Conservation (phyloP, 2,888 invertebrate genomes). For the Watsonalla binaria region DNA sequence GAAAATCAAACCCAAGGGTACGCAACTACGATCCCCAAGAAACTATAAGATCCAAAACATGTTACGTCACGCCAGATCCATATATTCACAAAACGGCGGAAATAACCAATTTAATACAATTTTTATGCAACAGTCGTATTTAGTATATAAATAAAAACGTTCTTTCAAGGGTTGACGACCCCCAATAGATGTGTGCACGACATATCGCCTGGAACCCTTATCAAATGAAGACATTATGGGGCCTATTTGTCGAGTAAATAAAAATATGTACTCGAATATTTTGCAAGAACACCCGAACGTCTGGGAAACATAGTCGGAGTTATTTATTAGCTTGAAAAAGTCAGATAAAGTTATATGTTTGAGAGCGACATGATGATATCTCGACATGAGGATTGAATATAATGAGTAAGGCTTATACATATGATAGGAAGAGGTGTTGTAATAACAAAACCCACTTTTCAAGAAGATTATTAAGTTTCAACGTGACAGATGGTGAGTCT, state of each 20-base stretch:
- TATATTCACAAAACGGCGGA: not conserved
- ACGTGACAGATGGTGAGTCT: too few relatives aligned
- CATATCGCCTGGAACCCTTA: constrained; percentile 53
- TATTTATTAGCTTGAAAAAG: too few relatives aligned
- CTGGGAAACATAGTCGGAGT: too few relatives aligned
- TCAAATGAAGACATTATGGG: constrained; percentile 55
- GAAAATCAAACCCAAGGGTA: not conserved
- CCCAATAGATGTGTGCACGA: constrained; percentile 28
- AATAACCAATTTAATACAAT: not conserved
- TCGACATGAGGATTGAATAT: too few relatives aligned
- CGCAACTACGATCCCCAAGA: not conserved
- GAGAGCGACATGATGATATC: too few relatives aligned
- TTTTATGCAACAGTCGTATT: not conserved
- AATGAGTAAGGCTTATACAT: too few relatives aligned
- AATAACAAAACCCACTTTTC: too few relatives aligned
- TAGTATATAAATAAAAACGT: constrained; percentile 29
- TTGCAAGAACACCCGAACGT: constrained; percentile 15
- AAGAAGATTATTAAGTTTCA: too few relatives aligned
- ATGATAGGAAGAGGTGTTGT: too few relatives aligned
- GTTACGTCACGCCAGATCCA: not conserved
- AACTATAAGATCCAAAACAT: not conserved
- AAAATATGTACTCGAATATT: constrained; percentile 24
- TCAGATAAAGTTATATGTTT: too few relatives aligned
- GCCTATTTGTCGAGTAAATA: constrained; percentile 42
- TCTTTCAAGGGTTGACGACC: constrained; percentile 30